Evolutionary conservation across 2,797 vertebrate genomes (phyloP), one percentile per base, ranked within the genome.

Genomic region (Spinus olivaceus): DNA sequence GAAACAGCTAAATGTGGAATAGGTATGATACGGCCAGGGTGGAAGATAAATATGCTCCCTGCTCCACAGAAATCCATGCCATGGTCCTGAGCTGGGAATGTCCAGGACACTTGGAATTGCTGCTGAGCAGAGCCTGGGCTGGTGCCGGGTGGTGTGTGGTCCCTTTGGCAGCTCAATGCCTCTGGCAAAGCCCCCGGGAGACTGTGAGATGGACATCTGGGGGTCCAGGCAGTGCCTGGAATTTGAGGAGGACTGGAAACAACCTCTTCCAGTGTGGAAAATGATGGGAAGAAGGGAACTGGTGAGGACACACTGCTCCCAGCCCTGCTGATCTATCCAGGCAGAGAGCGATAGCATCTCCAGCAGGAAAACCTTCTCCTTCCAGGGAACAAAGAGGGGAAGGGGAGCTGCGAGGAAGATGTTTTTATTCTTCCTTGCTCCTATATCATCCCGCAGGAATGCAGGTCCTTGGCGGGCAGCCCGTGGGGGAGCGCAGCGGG

Each of bases 291-390:
- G n/a, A 73, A 88, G 23, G 56, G 23, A 64, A 16, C 6, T 51
- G 57, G 72, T 54, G 90, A 95, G 92, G 73, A 81, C 59, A 23
- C 82, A 11, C 70, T 16, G 54, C 77, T 95, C 93, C 95, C 76
- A 95, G 93, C 94, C 32, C 44, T 86, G 78, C 92, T 64, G 94
- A 82, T 91, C 63, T 89, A 81, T 83, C 91, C 71, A 54, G 96
- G 89, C 88, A 46, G 97, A 97, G 97, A 96, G 96, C 39, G 96
- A 97, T 98, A 98, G 96, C 96, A 91, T 97, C 57, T 87, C 65
- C 51, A 70, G 93, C 96, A 98, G 98, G 98, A 98, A 98, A 92
- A 95, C 93, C 35, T 96, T 91, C 94, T 93, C 65, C 91, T 97
- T 95, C 42, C 76, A 76, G 93, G 94, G 96, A 97, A 98, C 97